Percentiles rank a stretch among this genome's conserved stretches.
These are phyloP conservation scores for Cebus imitator DNA, from an alignment of 2,113 vertebrate species.

Conservation along the genomic window DNA sequence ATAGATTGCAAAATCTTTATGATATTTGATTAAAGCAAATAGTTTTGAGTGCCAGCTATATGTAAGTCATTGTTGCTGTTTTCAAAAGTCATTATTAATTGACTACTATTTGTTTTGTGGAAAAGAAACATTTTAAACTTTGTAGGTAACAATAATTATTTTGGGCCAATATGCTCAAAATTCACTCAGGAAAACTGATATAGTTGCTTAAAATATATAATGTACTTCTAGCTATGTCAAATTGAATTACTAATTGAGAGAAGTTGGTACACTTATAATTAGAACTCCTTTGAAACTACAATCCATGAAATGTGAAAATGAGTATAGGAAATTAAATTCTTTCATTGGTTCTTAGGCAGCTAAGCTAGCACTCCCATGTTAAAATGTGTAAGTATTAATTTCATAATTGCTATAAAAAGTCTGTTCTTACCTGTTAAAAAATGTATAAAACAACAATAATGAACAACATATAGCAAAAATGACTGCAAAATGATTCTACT, in stretches of 20 bases:
- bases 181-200: not conserved
- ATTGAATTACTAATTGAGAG: not conserved
- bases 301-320: constrained; percentile 9
- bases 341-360: not conserved
- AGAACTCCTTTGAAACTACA: constrained; percentile 14
- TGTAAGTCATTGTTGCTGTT: not conserved
- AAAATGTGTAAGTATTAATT: constrained; percentile 18
- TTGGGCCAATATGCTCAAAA: not conserved
- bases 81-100: not conserved
- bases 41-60: not conserved
- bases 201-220: not conserved
- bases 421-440: not conserved
- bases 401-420: not conserved
- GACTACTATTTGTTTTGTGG: not conserved
- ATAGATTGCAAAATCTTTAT: not conserved
- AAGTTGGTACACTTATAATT: not conserved
- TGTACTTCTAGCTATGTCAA: not conserved
- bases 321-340: constrained; percentile 14
- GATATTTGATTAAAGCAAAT: not conserved
- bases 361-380: not conserved
- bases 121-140: not conserved
- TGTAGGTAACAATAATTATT: not conserved
- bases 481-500: not conserved
- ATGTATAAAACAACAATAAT: not conserved
- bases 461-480: not conserved